Evolutionary conservation across 2,113 vertebrate genomes (phyloP).

Genomic region (Dascyllus trimaculatus): DNA sequence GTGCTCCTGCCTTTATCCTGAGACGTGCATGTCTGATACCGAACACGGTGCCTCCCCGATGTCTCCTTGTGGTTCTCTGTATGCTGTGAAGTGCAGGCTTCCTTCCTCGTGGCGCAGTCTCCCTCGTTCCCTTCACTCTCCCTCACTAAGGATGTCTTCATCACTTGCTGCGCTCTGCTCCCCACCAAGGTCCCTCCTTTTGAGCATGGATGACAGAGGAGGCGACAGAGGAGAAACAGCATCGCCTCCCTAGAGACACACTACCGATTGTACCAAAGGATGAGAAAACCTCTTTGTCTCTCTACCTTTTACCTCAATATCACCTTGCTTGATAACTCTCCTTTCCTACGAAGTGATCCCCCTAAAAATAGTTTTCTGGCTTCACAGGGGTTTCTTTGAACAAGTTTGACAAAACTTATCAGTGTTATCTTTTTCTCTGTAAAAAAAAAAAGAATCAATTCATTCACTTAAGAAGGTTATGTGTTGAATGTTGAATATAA

Average conservation of each 20-base stretch:
- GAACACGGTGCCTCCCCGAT: constrained; percentile 56
- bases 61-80: constrained; percentile 60
- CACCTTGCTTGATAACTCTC: constrained; percentile 69
- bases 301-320: constrained; percentile 68
- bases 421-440: constrained; percentile 27
- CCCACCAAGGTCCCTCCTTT: constrained; percentile 75
- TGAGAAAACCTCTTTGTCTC: constrained; percentile 63
- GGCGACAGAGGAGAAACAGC: constrained; percentile 72
- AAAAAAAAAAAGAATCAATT: constrained; percentile 27
- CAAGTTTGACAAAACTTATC: constrained; percentile 61
- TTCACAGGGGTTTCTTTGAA: constrained; percentile 16
- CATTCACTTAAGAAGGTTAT: constrained; percentile 18
- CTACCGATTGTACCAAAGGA: constrained; percentile 73
- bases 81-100: constrained; percentile 62
- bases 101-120: constrained; percentile 37
- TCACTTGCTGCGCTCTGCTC: constrained; percentile 69
- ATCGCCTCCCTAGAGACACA: constrained; percentile 67
- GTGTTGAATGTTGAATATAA: constrained; percentile 27
- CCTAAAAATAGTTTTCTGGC: constrained; percentile 50
- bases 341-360: constrained; percentile 15
- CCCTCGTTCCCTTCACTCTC: constrained; percentile 43
- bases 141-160: constrained; percentile 74
- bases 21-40: constrained; percentile 63
- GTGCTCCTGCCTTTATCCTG: constrained; percentile 58
- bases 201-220: constrained; percentile 70